These are phyloP conservation scores for Poecilia gillii DNA, from an alignment of 2,797 vertebrate genomes.

Conservation along the genomic window DNA sequence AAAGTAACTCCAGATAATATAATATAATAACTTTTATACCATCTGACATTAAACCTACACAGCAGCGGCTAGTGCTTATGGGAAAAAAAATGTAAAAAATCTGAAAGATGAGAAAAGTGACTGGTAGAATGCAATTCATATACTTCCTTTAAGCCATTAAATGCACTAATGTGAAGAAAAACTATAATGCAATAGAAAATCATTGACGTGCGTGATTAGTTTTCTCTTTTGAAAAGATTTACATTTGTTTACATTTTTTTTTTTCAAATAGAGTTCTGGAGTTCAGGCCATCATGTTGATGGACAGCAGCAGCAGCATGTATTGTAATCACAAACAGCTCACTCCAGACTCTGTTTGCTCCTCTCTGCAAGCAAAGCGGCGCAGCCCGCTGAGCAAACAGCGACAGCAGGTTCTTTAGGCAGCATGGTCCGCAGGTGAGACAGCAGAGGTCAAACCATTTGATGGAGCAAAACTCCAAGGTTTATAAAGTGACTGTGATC, in stretches of 20 bases:
- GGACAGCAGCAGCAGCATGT: slow-evolving; percentile 47
- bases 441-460: slow-evolving; percentile 44
- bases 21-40: slow-evolving; percentile 59
- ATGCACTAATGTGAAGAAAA: not conserved
- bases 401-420: slow-evolving; percentile 38
- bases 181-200: not conserved
- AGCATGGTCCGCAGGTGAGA: slow-evolving; percentile 52
- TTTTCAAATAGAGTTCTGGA: slow-evolving; percentile 1
- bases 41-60: slow-evolving; percentile 62
- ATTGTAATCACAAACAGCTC: slow-evolving; percentile 57
- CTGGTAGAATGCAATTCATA: slow-evolving; percentile 6
- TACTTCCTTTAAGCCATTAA: not conserved
- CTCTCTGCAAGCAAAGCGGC: slow-evolving; percentile 50
- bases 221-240: not conserved
- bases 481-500: slow-evolving; percentile 20
- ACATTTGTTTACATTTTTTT: slow-evolving; percentile 6
- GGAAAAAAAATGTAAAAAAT: slow-evolving; percentile 44
- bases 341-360: slow-evolving; percentile 54
- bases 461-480: slow-evolving; percentile 7
- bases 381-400: slow-evolving; percentile 53
- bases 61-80: slow-evolving; percentile 55
- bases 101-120: slow-evolving; percentile 50
- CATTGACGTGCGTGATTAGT: not conserved
- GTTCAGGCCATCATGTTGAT: slow-evolving; percentile 42
- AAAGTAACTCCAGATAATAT: slow-evolving; percentile 46